Evolutionary conservation across 2,113 vertebrate species (phyloP).

Genomic region (Scomber colias): DNA sequence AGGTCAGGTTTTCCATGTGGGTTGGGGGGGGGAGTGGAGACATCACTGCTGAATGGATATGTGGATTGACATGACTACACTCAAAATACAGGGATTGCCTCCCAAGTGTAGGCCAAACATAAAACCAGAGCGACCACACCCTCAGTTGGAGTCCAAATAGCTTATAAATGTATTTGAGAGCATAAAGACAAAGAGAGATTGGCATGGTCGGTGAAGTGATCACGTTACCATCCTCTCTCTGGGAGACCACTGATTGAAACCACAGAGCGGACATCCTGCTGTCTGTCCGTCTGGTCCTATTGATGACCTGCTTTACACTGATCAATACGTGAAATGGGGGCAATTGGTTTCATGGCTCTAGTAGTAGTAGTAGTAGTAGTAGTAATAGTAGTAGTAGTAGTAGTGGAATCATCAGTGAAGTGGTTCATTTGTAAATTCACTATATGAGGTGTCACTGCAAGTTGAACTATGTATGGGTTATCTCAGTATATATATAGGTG

Average conservation of each 20-base stretch:
- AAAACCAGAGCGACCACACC: slow-evolving; percentile 10
- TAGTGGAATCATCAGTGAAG: neutral
- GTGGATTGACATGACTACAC: neutral
- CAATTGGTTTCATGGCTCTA: slow-evolving; percentile 19
- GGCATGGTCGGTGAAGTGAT: slow-evolving; percentile 30
- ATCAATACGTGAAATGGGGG: slow-evolving; percentile 62
- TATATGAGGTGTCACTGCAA: neutral
- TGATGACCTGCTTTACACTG: slow-evolving; percentile 58
- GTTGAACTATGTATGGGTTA: neutral
- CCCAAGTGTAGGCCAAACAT: neutral
- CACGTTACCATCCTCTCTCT: slow-evolving; percentile 43
- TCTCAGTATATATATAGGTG: neutral
- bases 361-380: neutral
- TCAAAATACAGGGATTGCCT: slow-evolving; percentile 1
- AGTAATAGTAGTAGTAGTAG: neutral
- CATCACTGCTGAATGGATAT: neutral
- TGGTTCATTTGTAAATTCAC: neutral
- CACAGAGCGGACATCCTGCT: slow-evolving; percentile 58
- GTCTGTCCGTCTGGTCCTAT: slow-evolving; percentile 65
- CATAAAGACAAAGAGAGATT: slow-evolving; percentile 6
- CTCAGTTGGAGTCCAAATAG: slow-evolving; percentile 7
- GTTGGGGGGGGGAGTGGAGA: neutral
- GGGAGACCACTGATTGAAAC: slow-evolving; percentile 26
- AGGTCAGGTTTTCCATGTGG: neutral
- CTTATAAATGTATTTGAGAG: neutral